Base-by-base conservation (phyloP, 53 echinoderm and acorn worm genomes). In the Apostichopus leukothele region DNA sequence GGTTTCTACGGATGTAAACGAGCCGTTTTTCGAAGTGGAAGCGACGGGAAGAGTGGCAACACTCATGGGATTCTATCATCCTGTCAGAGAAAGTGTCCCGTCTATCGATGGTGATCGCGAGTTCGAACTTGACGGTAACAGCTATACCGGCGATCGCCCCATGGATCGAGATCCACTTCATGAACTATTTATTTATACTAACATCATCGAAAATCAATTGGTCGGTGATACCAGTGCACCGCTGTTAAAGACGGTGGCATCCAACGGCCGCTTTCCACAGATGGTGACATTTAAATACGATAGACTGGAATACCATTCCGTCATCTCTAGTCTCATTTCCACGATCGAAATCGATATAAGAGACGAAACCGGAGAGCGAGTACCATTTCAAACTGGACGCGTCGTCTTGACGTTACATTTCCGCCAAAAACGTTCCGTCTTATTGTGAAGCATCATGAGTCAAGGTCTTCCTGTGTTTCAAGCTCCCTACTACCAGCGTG, bases 341-440 rank as follows among this genome's bases (percentile, higher is more conserved):
- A 86, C 86, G 1, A 90, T 95, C 53, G 76, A 92, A 51, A 87
- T 95, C 11, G 90, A 93, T 92, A 95, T 95, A 95, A 93, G 92
- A 83, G 93, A 77, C 53, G 93, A 84, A 23, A 61, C 84, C 5
- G 84, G 84, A 9, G 63, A 5, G 7, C 84, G n/a, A 5, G 26
- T 84, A 3, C 25, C 23, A 61, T 84, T 84, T 61, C 54, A 7
- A n/a, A 84, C 11, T 23, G 61, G 84, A 21, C 93, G 88, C 12
- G 86, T 93, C 19, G 88, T 91, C 60, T 75, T 74, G 73, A 91
- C 90, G 88, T 86, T 95, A 89, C 95, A 95, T 87, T 93, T 93
- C 90, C 81, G 94, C 27, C 86, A 79, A 76, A 83, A 67, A 84
- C 84, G 25, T 0, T 84, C 63, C 7, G 67, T 18, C 59, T 60